phyloP scores from a whole-genome alignment of 1,140 invertebrate species.

The Vanessa tameamea region DNA sequence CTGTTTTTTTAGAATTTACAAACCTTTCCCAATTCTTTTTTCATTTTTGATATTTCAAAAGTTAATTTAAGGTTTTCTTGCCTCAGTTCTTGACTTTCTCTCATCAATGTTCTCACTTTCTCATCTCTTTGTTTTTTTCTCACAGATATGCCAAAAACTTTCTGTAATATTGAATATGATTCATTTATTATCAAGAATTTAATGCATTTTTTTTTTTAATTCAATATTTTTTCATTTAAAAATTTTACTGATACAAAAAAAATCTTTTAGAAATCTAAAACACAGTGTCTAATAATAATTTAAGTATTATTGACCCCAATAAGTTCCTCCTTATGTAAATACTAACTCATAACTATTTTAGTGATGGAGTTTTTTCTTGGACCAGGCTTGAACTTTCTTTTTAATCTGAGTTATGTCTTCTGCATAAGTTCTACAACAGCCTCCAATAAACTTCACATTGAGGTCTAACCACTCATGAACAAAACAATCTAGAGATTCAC shows the following conservation, averaged over 20 bases:
- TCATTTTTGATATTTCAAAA: constrained; percentile 58
- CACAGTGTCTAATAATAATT: too few species aligned
- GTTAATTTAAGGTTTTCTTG: constrained; percentile 55
- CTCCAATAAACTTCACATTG: constrained; percentile 88
- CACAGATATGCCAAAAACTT: constrained; percentile 64
- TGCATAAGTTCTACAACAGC: constrained; percentile 88
- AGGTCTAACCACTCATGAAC: constrained; percentile 85
- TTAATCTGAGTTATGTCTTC: constrained; percentile 80
- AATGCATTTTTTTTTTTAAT: not conserved
- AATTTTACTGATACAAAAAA: too few species aligned
- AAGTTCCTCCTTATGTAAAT: not conserved
- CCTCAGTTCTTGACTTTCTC: constrained; percentile 57
- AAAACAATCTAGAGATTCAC: constrained; percentile 81
- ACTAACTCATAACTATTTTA: not conserved
- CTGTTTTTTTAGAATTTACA: constrained; percentile 20
- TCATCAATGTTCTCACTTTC: constrained; percentile 53
- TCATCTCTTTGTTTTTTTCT: constrained; percentile 59
- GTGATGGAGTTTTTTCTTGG: not conserved
- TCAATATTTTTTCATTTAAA: not conserved
- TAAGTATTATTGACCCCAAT: too few species aligned
- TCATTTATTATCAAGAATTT: too few species aligned
- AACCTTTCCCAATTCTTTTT: constrained; percentile 68
- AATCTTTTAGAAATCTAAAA: too few species aligned
- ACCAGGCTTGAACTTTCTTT: constrained; percentile 12
- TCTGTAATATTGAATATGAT: constrained; percentile 51